Base-by-base conservation (phyloP, 2,888 invertebrate genomes). In the Nomada fucata region DNA sequence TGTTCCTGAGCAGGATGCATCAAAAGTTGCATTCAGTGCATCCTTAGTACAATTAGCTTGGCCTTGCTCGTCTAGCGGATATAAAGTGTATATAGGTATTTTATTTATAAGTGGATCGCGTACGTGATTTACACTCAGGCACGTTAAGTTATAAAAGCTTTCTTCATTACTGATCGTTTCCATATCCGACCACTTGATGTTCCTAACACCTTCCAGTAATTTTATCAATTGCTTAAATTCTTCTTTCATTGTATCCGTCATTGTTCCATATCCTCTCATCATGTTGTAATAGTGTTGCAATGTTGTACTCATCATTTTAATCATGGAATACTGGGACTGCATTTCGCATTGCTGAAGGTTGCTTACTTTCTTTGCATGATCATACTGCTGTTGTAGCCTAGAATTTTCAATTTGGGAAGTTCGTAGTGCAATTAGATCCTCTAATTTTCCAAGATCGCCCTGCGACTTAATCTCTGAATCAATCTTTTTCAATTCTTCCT, bases 171-270 rank as follows among this genome's bases (percentile, higher is more conserved):
- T 90, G 9, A 87, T 76, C 36, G 84, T 76, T 15, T 94, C 94
- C 55, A 93, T 92, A 84, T 96, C 96, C 0, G 95, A 94, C 96
- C 96, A 96, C 15, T 95, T 95, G 18, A 96, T 95, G 44, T 94
- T 94, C 89, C 95, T 95, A 1, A 95, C 94, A 0, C 95, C 95
- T 88, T 96, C 96, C 0, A 95, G 94, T 79, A 95, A 94, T 83
- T 95, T 95, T 86, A 96, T 94, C 0, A 96, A 90, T 10, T 95
- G 95, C 42, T 95, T 92, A 84, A 96, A 96, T 81, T 96, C 95
- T 0, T 93, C 91, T 0, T 94, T 95, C 87, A 96, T 92, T 0
- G 94, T 93, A 0, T 95, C 95, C 0, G 96, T 95, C 2, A 95
- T 94, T 70, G 95, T 94, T 29, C 95, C 95, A 76, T 95, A 95